Percentiles rank a stretch among this genome's conserved stretches.
Conservation (phyloP, 1,140 invertebrate genomes). For the Drosophila watanabei region DNA sequence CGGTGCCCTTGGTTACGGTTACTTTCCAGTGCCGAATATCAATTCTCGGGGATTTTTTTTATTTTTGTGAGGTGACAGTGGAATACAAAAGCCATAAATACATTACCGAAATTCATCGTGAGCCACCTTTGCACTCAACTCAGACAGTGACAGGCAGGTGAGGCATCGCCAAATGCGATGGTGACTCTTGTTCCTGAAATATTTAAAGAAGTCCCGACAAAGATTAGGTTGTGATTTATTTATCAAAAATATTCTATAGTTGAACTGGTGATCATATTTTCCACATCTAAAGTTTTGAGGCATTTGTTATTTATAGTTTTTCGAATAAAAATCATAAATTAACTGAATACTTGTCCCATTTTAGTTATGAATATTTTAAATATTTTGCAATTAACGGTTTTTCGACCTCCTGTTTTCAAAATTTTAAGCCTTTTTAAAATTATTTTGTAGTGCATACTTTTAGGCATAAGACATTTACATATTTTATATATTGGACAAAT, state of each 20-base stretch:
- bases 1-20: conserved; percentile 49
- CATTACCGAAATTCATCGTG: conserved; percentile 24
- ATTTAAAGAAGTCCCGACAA: background rate
- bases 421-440: too few species aligned
- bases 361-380: too few species aligned
- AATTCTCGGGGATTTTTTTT: conserved; percentile 67
- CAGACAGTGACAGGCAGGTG: background rate
- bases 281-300: background rate
- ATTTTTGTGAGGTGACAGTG: conserved; percentile 17
- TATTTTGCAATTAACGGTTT: too few species aligned
- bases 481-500: too few species aligned
- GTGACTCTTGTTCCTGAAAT: background rate
- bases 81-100: conserved; percentile 15
- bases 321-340: too few species aligned
- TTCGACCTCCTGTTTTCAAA: too few species aligned
- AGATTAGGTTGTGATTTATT: background rate
- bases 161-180: background rate
- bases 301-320: background rate
- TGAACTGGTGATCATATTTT: too few species aligned
- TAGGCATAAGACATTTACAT: too few species aligned
- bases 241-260: background rate
- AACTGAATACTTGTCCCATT: background rate
- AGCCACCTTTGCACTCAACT: conserved; percentile 26
- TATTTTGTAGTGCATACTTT: too few species aligned
- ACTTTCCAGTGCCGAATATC: conserved; percentile 43